Evolutionary conservation across 2,888 invertebrate genomes (phyloP), one percentile per base, ranked within the genome.

Genomic region (Baccha elongata): DNA sequence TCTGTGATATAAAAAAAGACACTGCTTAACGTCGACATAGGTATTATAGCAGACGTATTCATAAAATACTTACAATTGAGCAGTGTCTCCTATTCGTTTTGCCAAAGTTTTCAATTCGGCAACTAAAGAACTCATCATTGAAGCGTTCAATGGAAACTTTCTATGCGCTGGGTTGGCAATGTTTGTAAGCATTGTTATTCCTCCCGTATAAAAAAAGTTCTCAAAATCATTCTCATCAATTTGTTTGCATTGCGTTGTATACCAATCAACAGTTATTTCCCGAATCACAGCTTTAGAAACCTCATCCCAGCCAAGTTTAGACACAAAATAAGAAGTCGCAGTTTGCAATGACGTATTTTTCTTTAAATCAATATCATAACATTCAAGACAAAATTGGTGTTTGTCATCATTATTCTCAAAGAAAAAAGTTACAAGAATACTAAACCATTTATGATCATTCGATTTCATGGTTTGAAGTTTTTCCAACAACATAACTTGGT

Each of bases 371-470:
- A 83, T 6, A 32, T 29, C 29, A 35, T 83, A 83, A n/a, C 55
- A 60, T 2, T 48, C 52, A n/a, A 8, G 15, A 23, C 78, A 83
- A 44, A 78, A 52, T 6, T 7, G 3, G 8, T 19, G 21, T 55
- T 42, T 23, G 7, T 42, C 8, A 6, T 8, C 2, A 6, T 0
- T 2, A 26, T 58, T 15, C 13, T 55, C 40, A 15, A 79, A 69
- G 6, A 44, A 32, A 11, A 84, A 79, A 10, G 19, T 15, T 0
- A 65, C 50, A 6, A 79, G 58, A 21, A 84, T 11, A 3, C 40
- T 4, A 65, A 84, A 69, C 78, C 79, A 84, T 21, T 60, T 15
- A 32, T 79, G 79, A 2, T 73, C 44, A n/a, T 58, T 35, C 0
- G 37, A 15, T 2, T 29, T 10, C 1, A 73, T 8, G 2, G 50